Base-by-base conservation (phyloP, 2,888 invertebrate genomes). In the Heteromyza rotundicornis region DNA sequence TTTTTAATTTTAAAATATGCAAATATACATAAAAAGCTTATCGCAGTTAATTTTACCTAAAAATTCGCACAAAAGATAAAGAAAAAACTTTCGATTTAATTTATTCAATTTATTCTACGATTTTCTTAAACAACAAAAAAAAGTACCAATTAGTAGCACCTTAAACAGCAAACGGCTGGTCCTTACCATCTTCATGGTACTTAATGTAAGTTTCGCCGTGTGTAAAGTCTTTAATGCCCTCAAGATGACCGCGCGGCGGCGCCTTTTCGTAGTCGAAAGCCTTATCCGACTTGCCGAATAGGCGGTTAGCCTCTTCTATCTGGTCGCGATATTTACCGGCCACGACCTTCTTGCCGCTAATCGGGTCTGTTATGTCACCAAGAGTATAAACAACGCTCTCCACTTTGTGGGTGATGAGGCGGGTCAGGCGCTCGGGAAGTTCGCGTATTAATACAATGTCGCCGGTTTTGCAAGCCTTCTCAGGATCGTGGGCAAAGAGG, bases 351-450 rank as follows among this genome's bases (percentile, higher is more conserved):
- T 92, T 92, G 16, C 91, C 92, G 49, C 92, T 91, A 22, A 95
- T 84, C 1, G 95, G 95, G 82, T 94, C 94, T n/a, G 89, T 91
- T 56, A 94, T 85, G 82, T 95, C 93, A 70, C 95, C 95, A 70
- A 90, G 84, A 1, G 90, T 91, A 81, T 92, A 92, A 16, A 95
- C 87, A 3, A 95, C 87, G 79, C 94, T 88, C 74, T 91, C 86
- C 0, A 95, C 89, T 84, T 89, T 86, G 76, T 95, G 94, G 7
- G 92, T 90, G 10, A 95, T 90, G 1, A 92, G 82, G 64, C 89
- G 88, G 0, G 93, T 92, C 65, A 92, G 74, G 80, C 89, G 91
- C 62, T 89, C 83, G 1, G 91, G 89, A 54, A 95, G 80, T 68
- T 88, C 87, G 79, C 92, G 87, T 68, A 95, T 89, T 14, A 95